Evolutionary conservation across 1,140 invertebrate species (phyloP).

Genomic region (Brachionus calyciflorus): DNA sequence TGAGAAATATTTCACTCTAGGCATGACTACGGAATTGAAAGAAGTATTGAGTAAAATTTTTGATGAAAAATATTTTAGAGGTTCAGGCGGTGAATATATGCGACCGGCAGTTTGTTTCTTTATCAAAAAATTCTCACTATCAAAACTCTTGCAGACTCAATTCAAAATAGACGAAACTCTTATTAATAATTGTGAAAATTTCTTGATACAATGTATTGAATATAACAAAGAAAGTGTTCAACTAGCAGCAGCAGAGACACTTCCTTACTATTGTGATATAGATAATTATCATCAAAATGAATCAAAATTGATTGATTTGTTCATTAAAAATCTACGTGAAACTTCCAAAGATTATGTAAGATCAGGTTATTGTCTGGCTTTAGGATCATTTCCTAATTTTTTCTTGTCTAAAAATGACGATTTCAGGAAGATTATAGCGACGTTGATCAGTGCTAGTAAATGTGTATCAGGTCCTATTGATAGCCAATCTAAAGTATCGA

Average conservation of each 20-base stretch:
- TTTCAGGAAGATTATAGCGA: not conserved
- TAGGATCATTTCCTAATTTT: conserved; percentile 8
- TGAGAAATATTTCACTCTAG: conserved; percentile 49
- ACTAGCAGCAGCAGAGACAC: not conserved
- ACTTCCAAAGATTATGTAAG: conserved; percentile 38
- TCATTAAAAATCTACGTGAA: conserved; percentile 26
- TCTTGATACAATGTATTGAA: conserved; percentile 28
- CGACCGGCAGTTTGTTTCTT: conserved; percentile 75
- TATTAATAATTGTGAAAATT: conserved; percentile 49
- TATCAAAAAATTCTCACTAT: conserved; percentile 70
- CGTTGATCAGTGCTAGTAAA: conserved; percentile 18
- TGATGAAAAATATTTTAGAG: conserved; percentile 66
- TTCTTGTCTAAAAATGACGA: conserved; percentile 15
- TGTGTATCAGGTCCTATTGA: conserved; percentile 35
- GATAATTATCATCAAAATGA: not conserved
- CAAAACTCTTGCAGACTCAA: conserved; percentile 60
- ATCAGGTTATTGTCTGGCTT: conserved; percentile 18
- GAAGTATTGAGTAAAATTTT: conserved; percentile 59
- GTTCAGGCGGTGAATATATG: conserved; percentile 83
- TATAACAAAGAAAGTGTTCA: conserved; percentile 37
- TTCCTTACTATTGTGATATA: conserved; percentile 15
- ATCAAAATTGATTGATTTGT: not conserved
- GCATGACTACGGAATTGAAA: conserved; percentile 54
- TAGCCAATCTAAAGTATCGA: not conserved
- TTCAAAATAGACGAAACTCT: conserved; percentile 50